These are phyloP conservation scores for Octomys mimax DNA, from an alignment of 2,797 vertebrate genomes.

Conservation along the genomic window DNA sequence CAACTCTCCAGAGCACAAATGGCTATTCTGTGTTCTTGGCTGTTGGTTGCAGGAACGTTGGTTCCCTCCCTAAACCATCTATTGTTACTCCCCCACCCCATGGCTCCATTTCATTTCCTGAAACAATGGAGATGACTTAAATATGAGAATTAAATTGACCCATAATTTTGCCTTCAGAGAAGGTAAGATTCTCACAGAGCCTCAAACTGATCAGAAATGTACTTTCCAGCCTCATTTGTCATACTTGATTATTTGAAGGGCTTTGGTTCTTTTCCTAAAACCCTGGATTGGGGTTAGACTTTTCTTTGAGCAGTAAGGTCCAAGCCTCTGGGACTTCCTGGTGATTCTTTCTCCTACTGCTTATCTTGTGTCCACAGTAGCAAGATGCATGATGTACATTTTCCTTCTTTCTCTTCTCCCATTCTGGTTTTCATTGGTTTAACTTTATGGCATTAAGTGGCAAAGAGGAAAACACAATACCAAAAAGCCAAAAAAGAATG, in stretches of 20 bases:
- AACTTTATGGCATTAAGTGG: background rate
- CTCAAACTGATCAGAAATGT: background rate
- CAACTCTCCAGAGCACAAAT: background rate
- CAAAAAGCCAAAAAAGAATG: background rate
- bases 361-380: background rate
- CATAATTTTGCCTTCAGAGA: background rate
- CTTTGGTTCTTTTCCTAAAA: background rate
- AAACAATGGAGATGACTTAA: background rate
- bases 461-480: background rate
- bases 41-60: background rate
- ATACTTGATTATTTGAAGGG: background rate
- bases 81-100: background rate
- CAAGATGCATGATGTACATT: background rate
- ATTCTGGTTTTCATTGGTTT: background rate
- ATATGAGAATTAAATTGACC: background rate
- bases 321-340: background rate
- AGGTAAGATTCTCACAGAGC: background rate
- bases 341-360: background rate
- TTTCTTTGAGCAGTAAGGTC: background rate
- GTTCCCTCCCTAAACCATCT: background rate
- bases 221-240: background rate
- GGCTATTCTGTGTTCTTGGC: background rate
- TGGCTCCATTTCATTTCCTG: background rate
- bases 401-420: background rate
- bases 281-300: background rate